Evolutionary conservation across 2,113 vertebrate genomes (phyloP), one percentile per base, ranked within the genome.

Genomic region (Columba livia): DNA sequence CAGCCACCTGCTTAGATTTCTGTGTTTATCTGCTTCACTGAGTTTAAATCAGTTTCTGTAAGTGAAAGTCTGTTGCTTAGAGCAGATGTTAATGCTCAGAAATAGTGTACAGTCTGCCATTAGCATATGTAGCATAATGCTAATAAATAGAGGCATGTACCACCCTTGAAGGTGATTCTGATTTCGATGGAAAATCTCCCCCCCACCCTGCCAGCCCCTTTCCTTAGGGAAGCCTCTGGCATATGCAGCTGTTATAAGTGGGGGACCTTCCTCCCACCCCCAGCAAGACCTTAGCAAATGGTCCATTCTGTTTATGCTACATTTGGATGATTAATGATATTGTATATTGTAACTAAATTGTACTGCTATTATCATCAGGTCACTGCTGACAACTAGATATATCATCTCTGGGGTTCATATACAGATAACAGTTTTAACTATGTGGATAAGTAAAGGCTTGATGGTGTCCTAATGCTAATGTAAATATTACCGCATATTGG

Each of bases 21-120:
- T 97, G 97, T 97, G 96, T 98, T 98, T 98, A 98, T 98, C 98
- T 98, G 98, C 98, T 98, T 98, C 98, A 98, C 97, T 98, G 98
- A 98, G 97, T 98, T 98, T 98, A 98, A 98, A 98, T 98, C 98
- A 98, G 98, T 98, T 98, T 98, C 97, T 97, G 96, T 98, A 98
- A 98, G 98, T 98, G 98, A 98, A 98, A 98, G 97, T 98, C 97
- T 98, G 97, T 97, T 98, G 96, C 97, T 97, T 96, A 96, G 95
- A 98, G 97, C 98, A 98, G 98, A 98, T 98, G 98, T 98, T 98
- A 98, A 97, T 97, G 96, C 97, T 98, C 98, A 97, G 97, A 98
- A 98, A 97, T 97, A 98, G 98, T 98, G 98, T 98, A 98, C 95
- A 93, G 97, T 94, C 97, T 98, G 96, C 97, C 97, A 98, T 98